Evolutionary conservation across 1,140 invertebrate species (phyloP), one percentile per base, ranked within the genome.

Genomic region (Rhagoletis zephyria): DNA sequence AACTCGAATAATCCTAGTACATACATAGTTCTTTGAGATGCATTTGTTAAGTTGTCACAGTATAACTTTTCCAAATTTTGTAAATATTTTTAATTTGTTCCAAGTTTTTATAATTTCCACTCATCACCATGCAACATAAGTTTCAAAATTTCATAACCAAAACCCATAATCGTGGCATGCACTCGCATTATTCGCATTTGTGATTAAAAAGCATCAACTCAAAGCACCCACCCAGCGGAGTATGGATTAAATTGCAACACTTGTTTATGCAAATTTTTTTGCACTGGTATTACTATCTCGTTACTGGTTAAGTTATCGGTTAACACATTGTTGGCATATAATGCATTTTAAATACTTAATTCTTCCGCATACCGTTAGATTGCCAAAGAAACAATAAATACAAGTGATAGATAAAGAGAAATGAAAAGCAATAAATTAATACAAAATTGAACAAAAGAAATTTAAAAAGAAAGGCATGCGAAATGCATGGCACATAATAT

Each of bases 351-450:
- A 74, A 45, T 30, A 30, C 1, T 30, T 30, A 30, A 30, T 30
- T 45, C 67, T 74, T 74, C 67, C 67, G 67, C 67, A 74, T 74
- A 74, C 67, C 67, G 67, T 74, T 74, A 48, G 45, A 74, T 74
- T 74, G 67, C 40, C 67, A 74, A 74, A 74, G 12, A 4, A 14
- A 4, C 14, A 48, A 14, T 1, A 74, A 74, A 63, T 45, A 48
- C 42, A 45, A 10, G 61, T 63, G 9, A 42, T 70, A 70, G 67
- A 9, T 16, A 70, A 48, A 70, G 7, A n/a, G 19, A 45, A 70
- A 42, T 42, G 42, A 16, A 70, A 70, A 70, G 14, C 40, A 74
- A 74, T 0, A 74, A 16, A 67, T 67, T 67, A 48, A 48, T 6
- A 67, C 64, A 3, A 42, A 74, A 74, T 1, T 12, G 4, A 48